phyloP scores from a whole-genome alignment of 1,140 invertebrate species.

The Asbolus verrucosus region DNA sequence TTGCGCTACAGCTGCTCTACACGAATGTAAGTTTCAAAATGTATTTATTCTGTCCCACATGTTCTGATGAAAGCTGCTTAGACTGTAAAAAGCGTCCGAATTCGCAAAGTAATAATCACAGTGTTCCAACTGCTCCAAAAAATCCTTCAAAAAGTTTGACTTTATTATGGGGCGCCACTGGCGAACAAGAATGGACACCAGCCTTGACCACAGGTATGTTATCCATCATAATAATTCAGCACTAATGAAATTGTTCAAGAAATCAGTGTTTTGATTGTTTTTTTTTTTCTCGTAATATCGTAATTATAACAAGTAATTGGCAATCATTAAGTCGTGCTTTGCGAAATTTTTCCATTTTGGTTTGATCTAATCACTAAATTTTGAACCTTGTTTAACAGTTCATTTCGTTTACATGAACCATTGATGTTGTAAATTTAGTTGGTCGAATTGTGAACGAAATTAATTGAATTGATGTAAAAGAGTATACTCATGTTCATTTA shows the following conservation, averaged over 20 bases:
- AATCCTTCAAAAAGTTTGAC: constrained; percentile 73
- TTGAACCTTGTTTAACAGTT: constrained; percentile 3
- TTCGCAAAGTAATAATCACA: constrained; percentile 47
- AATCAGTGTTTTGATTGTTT: constrained; percentile 35
- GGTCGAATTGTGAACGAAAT: constrained; percentile 17
- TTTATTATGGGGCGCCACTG: constrained; percentile 89
- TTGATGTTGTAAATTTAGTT: background rate
- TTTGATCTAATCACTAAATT: constrained; percentile 36
- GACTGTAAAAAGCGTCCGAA: constrained; percentile 62
- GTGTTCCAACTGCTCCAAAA: constrained; percentile 47
- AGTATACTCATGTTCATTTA: constrained; percentile 11
- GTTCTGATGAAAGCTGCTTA: constrained; percentile 40
- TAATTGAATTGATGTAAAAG: background rate
- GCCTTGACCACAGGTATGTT: constrained; percentile 86
- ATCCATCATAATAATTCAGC: background rate
- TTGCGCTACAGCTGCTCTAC: constrained; percentile 51
- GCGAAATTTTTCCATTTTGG: constrained; percentile 20
- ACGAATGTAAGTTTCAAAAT: constrained; percentile 57
- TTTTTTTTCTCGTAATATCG: constrained; percentile 11
- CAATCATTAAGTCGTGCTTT: constrained; percentile 28
- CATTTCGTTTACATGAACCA: background rate
- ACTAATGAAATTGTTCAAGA: constrained; percentile 5
- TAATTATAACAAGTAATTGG: constrained; percentile 32
- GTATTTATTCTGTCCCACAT: constrained; percentile 54
- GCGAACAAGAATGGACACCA: constrained; percentile 95